These are phyloP conservation scores for Sepiola atlantica DNA, from an alignment of 2,888 invertebrate species.

Conservation along the genomic window DNA sequence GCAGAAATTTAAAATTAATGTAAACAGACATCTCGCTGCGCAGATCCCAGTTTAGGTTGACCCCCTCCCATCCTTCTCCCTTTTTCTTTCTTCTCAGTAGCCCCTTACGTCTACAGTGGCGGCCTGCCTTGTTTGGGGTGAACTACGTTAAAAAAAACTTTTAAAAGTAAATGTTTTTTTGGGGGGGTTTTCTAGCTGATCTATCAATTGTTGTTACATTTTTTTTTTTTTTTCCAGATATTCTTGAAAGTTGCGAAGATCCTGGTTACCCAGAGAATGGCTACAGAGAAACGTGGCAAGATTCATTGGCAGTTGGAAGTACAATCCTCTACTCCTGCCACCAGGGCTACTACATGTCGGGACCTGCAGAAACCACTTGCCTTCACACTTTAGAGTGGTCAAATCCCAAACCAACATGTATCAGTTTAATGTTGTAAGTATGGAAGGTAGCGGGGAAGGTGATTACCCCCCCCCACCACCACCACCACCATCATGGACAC, in stretches of 20 bases:
- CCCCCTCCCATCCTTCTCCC: no score
- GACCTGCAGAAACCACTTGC: background rate
- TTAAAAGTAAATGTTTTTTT: no score
- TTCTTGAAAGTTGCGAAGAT: background rate
- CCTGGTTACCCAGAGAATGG: conserved; percentile 22
- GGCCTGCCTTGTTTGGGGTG: no score
- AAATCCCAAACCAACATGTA: conserved; percentile 1
- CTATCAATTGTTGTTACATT: background rate
- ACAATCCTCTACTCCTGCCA: background rate
- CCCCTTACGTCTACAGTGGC: no score
- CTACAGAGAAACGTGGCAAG: background rate
- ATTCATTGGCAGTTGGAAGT: background rate
- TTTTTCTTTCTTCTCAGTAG: no score
- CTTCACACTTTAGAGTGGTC: background rate
- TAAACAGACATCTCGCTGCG: no score
- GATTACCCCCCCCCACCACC: background rate
- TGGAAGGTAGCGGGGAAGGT: background rate
- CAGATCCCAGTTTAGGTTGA: no score
- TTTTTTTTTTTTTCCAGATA: background rate
- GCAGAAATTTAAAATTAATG: no score
- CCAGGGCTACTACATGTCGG: background rate
- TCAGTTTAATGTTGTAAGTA: background rate
- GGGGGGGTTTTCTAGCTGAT: no score
- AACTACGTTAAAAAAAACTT: no score
- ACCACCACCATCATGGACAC: background rate